Conservation (phyloP, 2,888 invertebrate species). For the Scaptomyza polygonia region DNA sequence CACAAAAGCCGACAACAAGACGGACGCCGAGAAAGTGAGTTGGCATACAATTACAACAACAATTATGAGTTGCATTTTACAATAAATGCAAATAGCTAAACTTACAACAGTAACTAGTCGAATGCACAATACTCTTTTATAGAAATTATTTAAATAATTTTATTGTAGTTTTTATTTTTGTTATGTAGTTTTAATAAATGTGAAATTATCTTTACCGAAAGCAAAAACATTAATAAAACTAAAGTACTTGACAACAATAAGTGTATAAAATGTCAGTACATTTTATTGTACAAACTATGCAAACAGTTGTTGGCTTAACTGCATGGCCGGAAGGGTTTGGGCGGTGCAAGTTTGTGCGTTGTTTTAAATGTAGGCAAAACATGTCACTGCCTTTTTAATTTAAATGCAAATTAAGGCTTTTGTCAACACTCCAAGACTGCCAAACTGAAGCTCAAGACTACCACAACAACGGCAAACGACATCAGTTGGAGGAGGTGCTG, state of each 20-base stretch:
- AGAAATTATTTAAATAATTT: too few species aligned
- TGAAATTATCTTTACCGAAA: not conserved
- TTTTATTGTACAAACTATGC: slow-evolving; percentile 40
- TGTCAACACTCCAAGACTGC: slow-evolving; percentile 73
- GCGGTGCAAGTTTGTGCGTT: slow-evolving; percentile 47
- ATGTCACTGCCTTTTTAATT: slow-evolving; percentile 82
- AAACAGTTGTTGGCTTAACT: slow-evolving; percentile 12
- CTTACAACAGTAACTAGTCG: not conserved
- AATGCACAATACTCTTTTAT: slow-evolving; percentile 18
- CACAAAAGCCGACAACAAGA: slow-evolving; percentile 50
- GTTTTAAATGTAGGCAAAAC: slow-evolving; percentile 77
- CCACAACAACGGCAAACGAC: slow-evolving; percentile 7
- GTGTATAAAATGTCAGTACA: slow-evolving; percentile 31
- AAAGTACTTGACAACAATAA: slow-evolving; percentile 6
- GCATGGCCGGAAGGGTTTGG: slow-evolving; percentile 9
- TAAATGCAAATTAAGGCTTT: slow-evolving; percentile 83
- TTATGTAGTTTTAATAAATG: too few species aligned
- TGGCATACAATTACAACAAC: slow-evolving; percentile 74
- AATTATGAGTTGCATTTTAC: slow-evolving; percentile 68
- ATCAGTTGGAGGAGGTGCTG: slow-evolving; percentile 25
- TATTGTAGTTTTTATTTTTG: too few species aligned
- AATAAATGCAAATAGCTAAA: slow-evolving; percentile 52
- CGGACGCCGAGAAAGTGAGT: slow-evolving; percentile 67
- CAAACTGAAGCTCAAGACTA: slow-evolving; percentile 40
- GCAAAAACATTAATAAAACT: not conserved